Evolutionary conservation across 2,888 invertebrate species (phyloP).

Genomic region (Hirudinaria manillensis): DNA sequence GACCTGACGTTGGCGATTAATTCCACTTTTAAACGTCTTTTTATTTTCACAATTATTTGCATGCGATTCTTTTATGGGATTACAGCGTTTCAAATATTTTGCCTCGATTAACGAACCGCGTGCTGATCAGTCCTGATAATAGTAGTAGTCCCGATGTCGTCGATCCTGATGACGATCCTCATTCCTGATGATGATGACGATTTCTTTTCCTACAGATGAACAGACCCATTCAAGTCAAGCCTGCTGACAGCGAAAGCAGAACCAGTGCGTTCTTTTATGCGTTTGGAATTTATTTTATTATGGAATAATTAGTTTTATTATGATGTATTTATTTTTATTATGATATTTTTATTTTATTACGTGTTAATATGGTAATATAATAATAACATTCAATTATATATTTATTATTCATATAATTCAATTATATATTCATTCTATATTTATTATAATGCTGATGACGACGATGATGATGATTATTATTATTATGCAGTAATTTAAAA

Average conservation of each 20-base stretch:
- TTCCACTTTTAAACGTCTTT: too few species aligned
- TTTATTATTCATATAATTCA: not conserved
- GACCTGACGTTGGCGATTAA: too few species aligned
- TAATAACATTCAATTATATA: not conserved
- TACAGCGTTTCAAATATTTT: too few species aligned
- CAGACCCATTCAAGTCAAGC: constrained; percentile 98
- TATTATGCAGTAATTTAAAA: too few species aligned
- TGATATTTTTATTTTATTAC: not conserved
- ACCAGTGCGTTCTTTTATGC: constrained; percentile 31
- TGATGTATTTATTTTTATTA: constrained; percentile 10
- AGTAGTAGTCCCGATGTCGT: not conserved
- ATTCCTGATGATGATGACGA: too few species aligned
- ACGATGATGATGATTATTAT: too few species aligned
- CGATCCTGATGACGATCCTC: not conserved
- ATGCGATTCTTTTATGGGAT: too few species aligned
- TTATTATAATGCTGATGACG: too few species aligned
- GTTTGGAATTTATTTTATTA: not conserved
- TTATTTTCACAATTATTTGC: too few species aligned
- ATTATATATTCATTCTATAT: not conserved
- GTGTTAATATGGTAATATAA: too few species aligned
- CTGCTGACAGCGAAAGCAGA: constrained; percentile 57
- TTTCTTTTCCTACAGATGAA: constrained; percentile 74
- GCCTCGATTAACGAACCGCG: not conserved
- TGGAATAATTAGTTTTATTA: not conserved
- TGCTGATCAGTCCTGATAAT: not conserved